phyloP scores from a whole-genome alignment of 2,113 vertebrate genomes.

The Apistogramma diplotaenia region DNA sequence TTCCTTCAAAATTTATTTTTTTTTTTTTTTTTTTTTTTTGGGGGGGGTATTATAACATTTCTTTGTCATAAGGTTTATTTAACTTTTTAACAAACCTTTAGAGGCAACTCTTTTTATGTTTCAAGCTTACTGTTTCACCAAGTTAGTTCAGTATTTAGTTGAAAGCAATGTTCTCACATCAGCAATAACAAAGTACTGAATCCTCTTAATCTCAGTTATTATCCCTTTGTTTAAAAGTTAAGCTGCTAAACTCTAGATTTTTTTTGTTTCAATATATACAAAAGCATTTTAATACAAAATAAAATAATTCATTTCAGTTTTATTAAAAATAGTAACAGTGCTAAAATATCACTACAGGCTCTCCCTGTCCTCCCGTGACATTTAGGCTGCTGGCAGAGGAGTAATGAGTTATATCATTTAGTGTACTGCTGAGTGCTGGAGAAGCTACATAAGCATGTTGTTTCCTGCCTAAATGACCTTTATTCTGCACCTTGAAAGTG shows the following conservation, averaged over 20 bases:
- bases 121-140: too few species aligned
- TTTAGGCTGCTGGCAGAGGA: constrained; percentile 36
- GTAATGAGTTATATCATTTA: constrained; percentile 37
- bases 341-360: constrained; percentile 2
- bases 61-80: too few species aligned
- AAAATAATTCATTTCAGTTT: neutral
- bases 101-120: too few species aligned
- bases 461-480: neutral
- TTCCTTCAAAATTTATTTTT: too few species aligned
- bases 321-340: neutral
- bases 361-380: constrained; percentile 16
- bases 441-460: neutral
- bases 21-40: too few species aligned
- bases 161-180: too few species aligned
- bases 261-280: too few species aligned
- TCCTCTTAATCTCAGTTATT: too few species aligned
- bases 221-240: neutral
- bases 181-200: too few species aligned
- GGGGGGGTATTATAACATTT: too few species aligned
- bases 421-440: neutral
- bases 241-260: neutral
- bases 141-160: too few species aligned
- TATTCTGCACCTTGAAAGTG: neutral
- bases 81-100: too few species aligned
- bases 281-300: neutral